phyloP scores from a whole-genome alignment of 2,797 vertebrate genomes.

The Cyclura pinguis region DNA sequence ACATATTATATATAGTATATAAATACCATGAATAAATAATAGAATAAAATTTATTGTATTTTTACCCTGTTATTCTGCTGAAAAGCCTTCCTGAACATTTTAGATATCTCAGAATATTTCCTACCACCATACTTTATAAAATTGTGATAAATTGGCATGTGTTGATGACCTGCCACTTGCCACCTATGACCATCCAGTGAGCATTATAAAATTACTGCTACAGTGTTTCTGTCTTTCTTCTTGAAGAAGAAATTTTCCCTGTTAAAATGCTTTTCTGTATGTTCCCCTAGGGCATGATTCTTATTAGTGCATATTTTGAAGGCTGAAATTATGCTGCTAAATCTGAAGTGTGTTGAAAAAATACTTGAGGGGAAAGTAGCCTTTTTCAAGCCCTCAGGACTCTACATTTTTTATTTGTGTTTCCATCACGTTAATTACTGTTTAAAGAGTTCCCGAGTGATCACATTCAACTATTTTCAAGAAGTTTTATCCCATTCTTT shows the following conservation, averaged over 20 bases:
- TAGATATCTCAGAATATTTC: neutral
- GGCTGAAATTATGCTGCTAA: conserved; percentile 57
- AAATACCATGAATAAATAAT: neutral
- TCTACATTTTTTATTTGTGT: conserved; percentile 67
- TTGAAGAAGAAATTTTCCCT: conserved; percentile 49
- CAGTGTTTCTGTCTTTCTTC: conserved; percentile 2
- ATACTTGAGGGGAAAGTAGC: conserved; percentile 58
- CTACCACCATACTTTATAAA: neutral
- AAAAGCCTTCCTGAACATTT: neutral
- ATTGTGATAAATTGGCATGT: neutral
- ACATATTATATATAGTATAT: neutral
- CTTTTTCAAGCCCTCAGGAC: conserved; percentile 69
- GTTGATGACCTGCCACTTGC: neutral
- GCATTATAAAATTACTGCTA: conserved; percentile 31
- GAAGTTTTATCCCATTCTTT: conserved; percentile 68
- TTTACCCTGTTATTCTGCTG: neutral
- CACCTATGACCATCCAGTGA: neutral
- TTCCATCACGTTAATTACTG: conserved; percentile 71
- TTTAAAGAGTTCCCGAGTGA: conserved; percentile 72
- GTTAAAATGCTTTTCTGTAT: conserved; percentile 56
- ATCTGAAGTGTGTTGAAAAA: conserved; percentile 55
- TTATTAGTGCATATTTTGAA: conserved; percentile 69
- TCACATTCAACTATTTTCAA: conserved; percentile 67
- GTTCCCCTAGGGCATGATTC: conserved; percentile 59
- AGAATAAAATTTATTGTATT: neutral